Conservation (phyloP, 2,888 invertebrate genomes). For the Nomada fucata region DNA sequence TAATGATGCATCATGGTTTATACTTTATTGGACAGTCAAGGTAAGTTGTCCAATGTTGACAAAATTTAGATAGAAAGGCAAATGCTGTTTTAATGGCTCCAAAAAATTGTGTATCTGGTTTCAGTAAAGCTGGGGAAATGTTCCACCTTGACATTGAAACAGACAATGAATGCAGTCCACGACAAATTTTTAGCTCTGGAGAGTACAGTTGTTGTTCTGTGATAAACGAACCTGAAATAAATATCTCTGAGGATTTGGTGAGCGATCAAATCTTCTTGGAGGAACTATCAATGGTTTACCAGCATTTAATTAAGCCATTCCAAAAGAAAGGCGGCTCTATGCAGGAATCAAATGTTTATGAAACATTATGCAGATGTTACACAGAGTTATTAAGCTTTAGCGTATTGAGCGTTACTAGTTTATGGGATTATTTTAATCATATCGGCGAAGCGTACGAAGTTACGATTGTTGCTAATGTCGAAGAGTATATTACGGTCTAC, state of each 20-base stretch:
- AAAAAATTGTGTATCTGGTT: conserved; percentile 42
- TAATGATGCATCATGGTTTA: conserved; percentile 89
- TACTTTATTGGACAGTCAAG: conserved; percentile 88
- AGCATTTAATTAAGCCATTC: conserved; percentile 87
- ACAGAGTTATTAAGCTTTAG: conserved; percentile 89
- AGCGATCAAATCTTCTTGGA: conserved; percentile 90
- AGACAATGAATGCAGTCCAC: conserved; percentile 62
- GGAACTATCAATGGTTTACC: conserved; percentile 88
- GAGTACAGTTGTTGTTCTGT: conserved; percentile 80
- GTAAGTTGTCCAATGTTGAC: conserved; percentile 65
- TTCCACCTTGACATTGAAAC: conserved; percentile 70
- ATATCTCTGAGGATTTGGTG: conserved; percentile 83
- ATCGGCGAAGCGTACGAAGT: conserved; percentile 88
- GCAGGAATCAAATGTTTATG: conserved; percentile 87
- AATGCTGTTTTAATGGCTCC: conserved; percentile 5
- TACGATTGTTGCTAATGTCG: conserved; percentile 88
- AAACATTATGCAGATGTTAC: conserved; percentile 88
- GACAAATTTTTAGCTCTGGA: conserved; percentile 78
- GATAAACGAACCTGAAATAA: conserved; percentile 74
- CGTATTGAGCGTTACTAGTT: conserved; percentile 88
- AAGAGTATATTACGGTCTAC: conserved; percentile 90
- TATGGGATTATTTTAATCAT: conserved; percentile 89
- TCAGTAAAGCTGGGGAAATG: conserved; percentile 72
- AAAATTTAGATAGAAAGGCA: conserved; percentile 1
- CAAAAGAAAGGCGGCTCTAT: conserved; percentile 87